Percentiles rank a stretch among this genome's conserved stretches.
Evolutionary conservation across 2,888 invertebrate species (phyloP).

Genomic region (Ligdia adustata): DNA sequence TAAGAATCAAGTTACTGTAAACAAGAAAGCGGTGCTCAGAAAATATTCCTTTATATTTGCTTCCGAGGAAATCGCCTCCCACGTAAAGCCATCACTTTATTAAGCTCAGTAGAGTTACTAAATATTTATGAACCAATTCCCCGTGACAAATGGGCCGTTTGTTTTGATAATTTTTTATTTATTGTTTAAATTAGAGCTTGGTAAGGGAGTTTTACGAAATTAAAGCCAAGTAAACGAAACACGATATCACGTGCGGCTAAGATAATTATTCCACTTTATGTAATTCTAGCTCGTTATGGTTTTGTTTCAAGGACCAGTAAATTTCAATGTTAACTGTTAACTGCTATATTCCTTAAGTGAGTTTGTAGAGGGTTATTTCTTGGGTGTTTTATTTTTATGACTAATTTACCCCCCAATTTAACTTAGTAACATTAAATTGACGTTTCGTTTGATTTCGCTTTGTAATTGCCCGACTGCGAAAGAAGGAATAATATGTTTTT

Average conservation of each 20-base stretch:
- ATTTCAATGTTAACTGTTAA: conserved; percentile 15
- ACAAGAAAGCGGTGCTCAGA: background rate
- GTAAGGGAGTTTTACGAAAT: conserved; percentile 37
- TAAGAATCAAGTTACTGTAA: background rate
- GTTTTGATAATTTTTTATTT: conserved; percentile 56
- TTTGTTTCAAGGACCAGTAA: conserved; percentile 23
- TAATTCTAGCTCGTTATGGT: conserved; percentile 19
- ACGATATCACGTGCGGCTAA: conserved; percentile 33
- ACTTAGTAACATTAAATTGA: no score
- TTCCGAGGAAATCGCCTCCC: conserved; percentile 25
- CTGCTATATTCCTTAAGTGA: no score
- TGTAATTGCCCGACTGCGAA: no score
- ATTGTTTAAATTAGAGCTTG: conserved; percentile 38
- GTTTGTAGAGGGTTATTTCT: conserved; percentile 6
- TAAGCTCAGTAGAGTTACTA: conserved; percentile 50
- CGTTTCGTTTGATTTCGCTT: background rate
- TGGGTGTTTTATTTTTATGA: background rate
- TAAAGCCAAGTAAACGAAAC: conserved; percentile 31
- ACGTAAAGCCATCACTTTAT: conserved; percentile 52
- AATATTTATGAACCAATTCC: conserved; percentile 67
- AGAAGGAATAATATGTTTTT: no score
- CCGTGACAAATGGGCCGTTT: conserved; percentile 50
- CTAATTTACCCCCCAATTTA: no score
- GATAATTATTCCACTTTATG: conserved; percentile 22
- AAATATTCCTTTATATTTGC: background rate